Evolutionary conservation across 2,888 invertebrate genomes (phyloP), one percentile per base, ranked within the genome.

Genomic region (Aporophyla nigra): DNA sequence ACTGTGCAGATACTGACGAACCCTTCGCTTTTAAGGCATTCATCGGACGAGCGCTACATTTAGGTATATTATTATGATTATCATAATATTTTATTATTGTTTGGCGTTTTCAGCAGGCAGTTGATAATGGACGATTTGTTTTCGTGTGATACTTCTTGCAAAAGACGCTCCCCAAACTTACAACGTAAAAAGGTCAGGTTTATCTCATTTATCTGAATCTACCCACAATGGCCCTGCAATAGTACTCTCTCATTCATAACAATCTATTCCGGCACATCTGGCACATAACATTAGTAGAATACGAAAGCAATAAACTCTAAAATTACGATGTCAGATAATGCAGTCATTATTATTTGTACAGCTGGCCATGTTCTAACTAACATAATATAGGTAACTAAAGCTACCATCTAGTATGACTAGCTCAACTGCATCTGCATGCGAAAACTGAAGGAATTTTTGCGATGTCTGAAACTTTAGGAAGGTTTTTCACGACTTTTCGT

Each of bases 11-110:
- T 62, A 66, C 86, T 71, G 78, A 58, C 40, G 67, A 80, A 84
- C 86, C 86, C 84, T 87, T 87, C 71, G 76, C 88, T 75, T 84
- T 75, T 82, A 86, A 78, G 86, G 86, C 78, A 67, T 56, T 66
- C 68, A 66, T 75, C 71, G 63, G 61, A 40, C 59, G 51, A 58
- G 19, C 68, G 63, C 82, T 72, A 67, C 27, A 74, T 80, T 80
- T 82, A 78, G 82, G 66, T 24, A 71, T 73, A 76, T 86, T 86
- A 74, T 76, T 77, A 59, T 67, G 19, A 82, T 82, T 71, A 76
- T 68, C 69, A 73, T 84, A 80, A 84, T 79, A 70, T 67, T 70
- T 66, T 83, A 58, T 80, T 80, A 75, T 53, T 68, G 65, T 14
- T 24, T 84, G 40, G 19, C 71, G 63, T 74, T 69, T 84, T 84